Evolutionary conservation across 1,140 invertebrate genomes (phyloP).

Genomic region (Tachypleus tridentatus): DNA sequence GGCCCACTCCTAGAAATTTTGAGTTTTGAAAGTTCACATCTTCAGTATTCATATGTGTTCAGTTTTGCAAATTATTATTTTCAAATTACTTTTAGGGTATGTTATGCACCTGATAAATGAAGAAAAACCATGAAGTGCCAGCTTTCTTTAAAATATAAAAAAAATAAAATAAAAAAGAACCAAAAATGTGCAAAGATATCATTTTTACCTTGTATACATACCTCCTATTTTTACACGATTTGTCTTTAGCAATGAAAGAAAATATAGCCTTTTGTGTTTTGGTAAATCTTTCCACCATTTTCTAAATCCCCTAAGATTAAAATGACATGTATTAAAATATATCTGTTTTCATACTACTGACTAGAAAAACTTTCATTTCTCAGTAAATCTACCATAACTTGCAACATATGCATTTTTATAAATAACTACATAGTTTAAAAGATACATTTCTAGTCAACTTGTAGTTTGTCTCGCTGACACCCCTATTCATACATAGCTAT

Average conservation of each 20-base stretch:
- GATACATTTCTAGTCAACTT: no score
- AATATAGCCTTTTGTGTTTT: slow-evolving; percentile 27
- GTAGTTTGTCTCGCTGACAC: no score
- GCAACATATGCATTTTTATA: no score
- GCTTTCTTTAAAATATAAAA: no score
- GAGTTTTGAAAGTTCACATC: no score
- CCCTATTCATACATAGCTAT: no score
- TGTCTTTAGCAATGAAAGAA: slow-evolving; percentile 27
- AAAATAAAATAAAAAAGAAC: slow-evolving; percentile 4
- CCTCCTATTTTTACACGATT: slow-evolving; percentile 27
- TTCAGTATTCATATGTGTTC: background rate
- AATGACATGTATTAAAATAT: background rate
- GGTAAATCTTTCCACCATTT: slow-evolving; percentile 40
- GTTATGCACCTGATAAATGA: slow-evolving; percentile 17
- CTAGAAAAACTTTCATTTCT: no score
- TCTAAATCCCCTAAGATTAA: slow-evolving; percentile 29
- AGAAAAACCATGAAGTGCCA: no score
- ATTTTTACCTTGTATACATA: slow-evolving; percentile 1
- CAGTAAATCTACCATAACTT: no score
- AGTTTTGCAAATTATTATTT: slow-evolving; percentile 38
- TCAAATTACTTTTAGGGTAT: slow-evolving; percentile 11
- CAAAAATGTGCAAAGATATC: slow-evolving; percentile 7
- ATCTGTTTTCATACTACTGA: no score
- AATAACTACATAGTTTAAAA: no score
- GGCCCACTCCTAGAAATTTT: no score